These are phyloP conservation scores for Laupala kohalensis DNA, from an alignment of 1,140 invertebrate genomes.

Conservation along the genomic window DNA sequence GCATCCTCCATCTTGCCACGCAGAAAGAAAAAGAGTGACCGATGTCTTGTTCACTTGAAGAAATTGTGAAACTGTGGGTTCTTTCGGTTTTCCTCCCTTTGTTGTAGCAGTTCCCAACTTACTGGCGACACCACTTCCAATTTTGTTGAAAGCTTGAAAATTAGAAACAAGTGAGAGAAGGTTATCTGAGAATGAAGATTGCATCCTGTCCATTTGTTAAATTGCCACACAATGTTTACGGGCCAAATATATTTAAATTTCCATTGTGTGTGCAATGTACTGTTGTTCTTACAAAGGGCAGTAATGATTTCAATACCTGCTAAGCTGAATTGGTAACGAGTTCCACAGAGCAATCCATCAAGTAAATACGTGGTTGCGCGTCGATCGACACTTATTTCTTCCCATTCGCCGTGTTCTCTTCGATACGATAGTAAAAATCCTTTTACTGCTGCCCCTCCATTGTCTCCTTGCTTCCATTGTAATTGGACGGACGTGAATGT, in stretches of 20 bases:
- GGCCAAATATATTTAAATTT: neutral
- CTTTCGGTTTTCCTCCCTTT: constrained; percentile 40
- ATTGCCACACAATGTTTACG: too few species aligned
- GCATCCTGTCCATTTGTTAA: too few species aligned
- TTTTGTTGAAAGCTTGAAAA: constrained; percentile 34
- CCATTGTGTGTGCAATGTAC: neutral
- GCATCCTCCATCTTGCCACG: constrained; percentile 53
- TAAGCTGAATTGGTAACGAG: constrained; percentile 38
- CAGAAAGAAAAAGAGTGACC: constrained; percentile 40
- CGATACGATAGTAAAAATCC: constrained; percentile 41
- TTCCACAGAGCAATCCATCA: constrained; percentile 42
- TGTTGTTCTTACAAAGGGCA: neutral
- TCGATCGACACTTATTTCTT: constrained; percentile 32
- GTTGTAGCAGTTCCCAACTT: constrained; percentile 37
- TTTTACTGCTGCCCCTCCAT: constrained; percentile 36
- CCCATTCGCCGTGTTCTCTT: constrained; percentile 42
- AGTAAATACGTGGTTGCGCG: constrained; percentile 34
- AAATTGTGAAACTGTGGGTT: constrained; percentile 33
- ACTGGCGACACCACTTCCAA: constrained; percentile 38
- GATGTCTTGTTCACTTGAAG: constrained; percentile 46
- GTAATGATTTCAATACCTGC: constrained; percentile 19
- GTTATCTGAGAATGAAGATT: neutral
- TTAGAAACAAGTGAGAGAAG: neutral
- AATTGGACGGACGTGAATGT: constrained; percentile 33
- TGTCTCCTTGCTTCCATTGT: constrained; percentile 39